Base-by-base conservation (phyloP, 2,797 vertebrate genomes). In the Lycodopsis pacificus region DNA sequence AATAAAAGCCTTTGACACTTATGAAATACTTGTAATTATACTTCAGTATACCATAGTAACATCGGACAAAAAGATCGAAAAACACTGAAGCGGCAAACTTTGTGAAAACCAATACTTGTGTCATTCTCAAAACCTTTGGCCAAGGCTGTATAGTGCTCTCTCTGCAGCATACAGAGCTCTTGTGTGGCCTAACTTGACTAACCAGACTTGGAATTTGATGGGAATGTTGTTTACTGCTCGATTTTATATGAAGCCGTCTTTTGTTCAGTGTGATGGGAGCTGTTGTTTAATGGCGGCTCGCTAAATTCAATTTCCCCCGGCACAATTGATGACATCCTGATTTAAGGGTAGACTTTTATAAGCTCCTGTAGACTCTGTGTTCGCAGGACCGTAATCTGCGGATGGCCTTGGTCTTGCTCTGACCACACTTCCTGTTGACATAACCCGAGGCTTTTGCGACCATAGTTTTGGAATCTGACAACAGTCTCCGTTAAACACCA, bases 151-250 rank as follows among this genome's bases (percentile, higher is more conserved):
- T 65, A 15, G 54, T 15, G 36, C 61, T 72, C 6, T 75, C 27
- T 70, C 13, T 48, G 14, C 65, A 68, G 54, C 22, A 76, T 30
- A 64, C 51, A 70, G 17, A 74, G 53, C 27, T 20, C 25, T 54
- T 75, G 25, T 61, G 53, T 71, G 10, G 38, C 27, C 17, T 58
- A 65, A 30, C 59, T 68, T 66, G 61, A 64, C 74, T 46, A 57
- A 63, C 19, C 30, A 11, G 44, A n/a, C 69, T 14, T 56, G 71
- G 62, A 80, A 90, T 84, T 62, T 57, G 34, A 51, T 54, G 71
- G 68, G 82, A 87, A 87, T 87, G 74, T 82, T 88, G 77, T 91
- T 91, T 82, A 83, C 73, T n/a, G 25, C 13, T 80, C 58, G 63
- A 42, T 61, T 46, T 44, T 46, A 19, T 32, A 79, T 80, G 82